Conservation (phyloP, 2,888 invertebrate genomes). For the Caenorhabditis virilis region DNA sequence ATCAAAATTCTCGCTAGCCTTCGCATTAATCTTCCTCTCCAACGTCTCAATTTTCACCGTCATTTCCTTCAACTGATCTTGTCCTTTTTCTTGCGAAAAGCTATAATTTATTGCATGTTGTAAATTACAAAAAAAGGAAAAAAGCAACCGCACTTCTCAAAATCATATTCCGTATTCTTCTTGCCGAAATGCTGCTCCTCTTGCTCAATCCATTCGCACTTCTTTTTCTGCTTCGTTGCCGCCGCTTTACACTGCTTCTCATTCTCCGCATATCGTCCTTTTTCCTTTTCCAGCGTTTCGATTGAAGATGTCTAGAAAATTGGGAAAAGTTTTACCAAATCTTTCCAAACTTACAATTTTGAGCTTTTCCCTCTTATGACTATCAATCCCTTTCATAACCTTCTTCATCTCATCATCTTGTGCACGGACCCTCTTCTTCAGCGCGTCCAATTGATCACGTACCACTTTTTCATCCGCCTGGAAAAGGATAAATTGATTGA, state of each 20-base stretch:
- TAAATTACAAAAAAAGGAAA: too few species aligned
- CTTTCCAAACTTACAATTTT: slow-evolving; percentile 11
- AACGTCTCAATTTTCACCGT: slow-evolving; percentile 78
- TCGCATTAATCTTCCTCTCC: slow-evolving; percentile 75
- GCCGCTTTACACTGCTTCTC: slow-evolving; percentile 5
- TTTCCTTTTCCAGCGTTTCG: slow-evolving; percentile 9
- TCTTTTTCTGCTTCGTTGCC: slow-evolving; percentile 10
- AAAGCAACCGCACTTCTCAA: slow-evolving; percentile 48
- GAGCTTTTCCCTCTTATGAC: slow-evolving; percentile 15
- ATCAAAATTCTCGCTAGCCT: slow-evolving; percentile 37
- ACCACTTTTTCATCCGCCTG: slow-evolving; percentile 33
- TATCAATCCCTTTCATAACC: slow-evolving; percentile 19
- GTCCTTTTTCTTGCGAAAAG: slow-evolving; percentile 8
- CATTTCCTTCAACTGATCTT: slow-evolving; percentile 70
- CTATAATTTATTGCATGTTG: too few species aligned
- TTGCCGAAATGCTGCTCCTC: slow-evolving; percentile 81
- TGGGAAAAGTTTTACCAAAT: background rate
- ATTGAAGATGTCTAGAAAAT: slow-evolving; percentile 2
- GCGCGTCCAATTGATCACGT: slow-evolving; percentile 26
- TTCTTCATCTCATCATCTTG: slow-evolving; percentile 19
- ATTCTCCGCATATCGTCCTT: background rate
- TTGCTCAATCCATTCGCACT: slow-evolving; percentile 77
- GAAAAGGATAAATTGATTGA: too few species aligned
- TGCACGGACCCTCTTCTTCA: slow-evolving; percentile 16
- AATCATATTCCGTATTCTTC: slow-evolving; percentile 71